These are phyloP conservation scores for Aleiodes alternator DNA, from an alignment of 2,888 invertebrate species.

Conservation along the genomic window DNA sequence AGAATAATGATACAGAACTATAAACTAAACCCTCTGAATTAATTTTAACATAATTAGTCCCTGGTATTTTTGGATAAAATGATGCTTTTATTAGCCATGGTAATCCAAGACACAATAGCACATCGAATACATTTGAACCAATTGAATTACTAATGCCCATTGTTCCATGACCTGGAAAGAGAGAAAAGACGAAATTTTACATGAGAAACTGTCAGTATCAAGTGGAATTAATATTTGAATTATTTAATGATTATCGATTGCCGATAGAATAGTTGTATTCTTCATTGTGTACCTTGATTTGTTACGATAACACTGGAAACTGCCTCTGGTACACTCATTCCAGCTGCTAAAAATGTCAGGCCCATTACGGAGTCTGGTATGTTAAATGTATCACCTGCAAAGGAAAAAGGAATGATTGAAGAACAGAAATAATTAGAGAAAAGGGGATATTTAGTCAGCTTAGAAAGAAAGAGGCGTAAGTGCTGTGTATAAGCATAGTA, in stretches of 20 bases:
- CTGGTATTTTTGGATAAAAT: conserved; percentile 79
- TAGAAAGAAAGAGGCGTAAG: too few species aligned
- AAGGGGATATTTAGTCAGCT: too few species aligned
- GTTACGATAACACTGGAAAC: conserved; percentile 90
- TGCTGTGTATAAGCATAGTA: too few species aligned
- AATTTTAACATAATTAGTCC: conserved; percentile 81
- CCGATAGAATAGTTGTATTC: conserved; percentile 11
- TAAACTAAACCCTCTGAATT: conserved; percentile 87
- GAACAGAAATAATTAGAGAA: too few species aligned
- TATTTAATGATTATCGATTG: neutral
- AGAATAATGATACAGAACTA: conserved; percentile 84
- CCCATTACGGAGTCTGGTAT: conserved; percentile 92
- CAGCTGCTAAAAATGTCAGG: conserved; percentile 88
- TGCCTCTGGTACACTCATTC: conserved; percentile 91
- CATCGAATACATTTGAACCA: conserved; percentile 89
- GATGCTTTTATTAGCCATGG: conserved; percentile 86
- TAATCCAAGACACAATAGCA: conserved; percentile 85
- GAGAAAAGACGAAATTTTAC: neutral
- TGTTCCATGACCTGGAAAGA: conserved; percentile 81
- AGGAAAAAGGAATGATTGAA: neutral
- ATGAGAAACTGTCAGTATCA: neutral
- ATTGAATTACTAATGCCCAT: conserved; percentile 90
- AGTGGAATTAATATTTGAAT: neutral
- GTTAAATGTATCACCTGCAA: conserved; percentile 83
- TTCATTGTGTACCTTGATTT: conserved; percentile 80